phyloP scores from a whole-genome alignment of 2,888 invertebrate species.

The Napeogenes inachia region DNA sequence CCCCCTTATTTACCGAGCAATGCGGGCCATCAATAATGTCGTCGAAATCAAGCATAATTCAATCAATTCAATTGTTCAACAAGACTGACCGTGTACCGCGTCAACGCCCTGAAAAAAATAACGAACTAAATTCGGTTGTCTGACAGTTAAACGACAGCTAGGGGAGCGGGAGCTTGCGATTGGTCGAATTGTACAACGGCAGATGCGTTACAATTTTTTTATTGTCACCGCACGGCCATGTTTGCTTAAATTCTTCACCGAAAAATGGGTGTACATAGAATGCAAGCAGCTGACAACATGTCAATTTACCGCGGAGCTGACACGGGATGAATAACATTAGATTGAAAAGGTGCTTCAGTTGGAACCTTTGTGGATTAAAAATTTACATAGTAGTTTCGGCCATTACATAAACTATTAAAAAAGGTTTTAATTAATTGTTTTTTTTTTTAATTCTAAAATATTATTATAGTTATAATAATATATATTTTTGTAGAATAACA shows the following conservation, averaged over 20 bases:
- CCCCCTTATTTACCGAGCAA: slow-evolving; percentile 57
- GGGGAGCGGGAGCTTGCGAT: slow-evolving; percentile 68
- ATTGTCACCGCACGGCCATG: slow-evolving; percentile 59
- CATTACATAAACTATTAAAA: too few species aligned
- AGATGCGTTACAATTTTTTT: slow-evolving; percentile 66
- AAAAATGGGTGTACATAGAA: slow-evolving; percentile 41
- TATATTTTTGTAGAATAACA: too few species aligned
- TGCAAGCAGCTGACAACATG: slow-evolving; percentile 55
- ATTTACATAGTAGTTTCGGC: too few species aligned
- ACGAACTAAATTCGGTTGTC: slow-evolving; percentile 58
- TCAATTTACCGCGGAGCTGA: slow-evolving; percentile 59
- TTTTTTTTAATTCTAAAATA: too few species aligned
- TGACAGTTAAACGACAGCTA: slow-evolving; percentile 64
- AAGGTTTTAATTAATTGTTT: too few species aligned
- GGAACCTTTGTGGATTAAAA: background rate
- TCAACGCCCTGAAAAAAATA: slow-evolving; percentile 69
- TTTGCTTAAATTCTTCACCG: slow-evolving; percentile 59
- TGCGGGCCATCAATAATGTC: slow-evolving; percentile 68
- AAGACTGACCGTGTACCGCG: slow-evolving; percentile 65
- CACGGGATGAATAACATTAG: slow-evolving; percentile 53
- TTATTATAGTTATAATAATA: too few species aligned
- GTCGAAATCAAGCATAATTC: slow-evolving; percentile 69
- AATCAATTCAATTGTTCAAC: slow-evolving; percentile 74
- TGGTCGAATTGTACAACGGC: slow-evolving; percentile 73
- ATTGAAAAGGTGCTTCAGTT: slow-evolving; percentile 17